phyloP scores from a whole-genome alignment of 2,888 invertebrate genomes.

The Lepidocyrtoides sp. region DNA sequence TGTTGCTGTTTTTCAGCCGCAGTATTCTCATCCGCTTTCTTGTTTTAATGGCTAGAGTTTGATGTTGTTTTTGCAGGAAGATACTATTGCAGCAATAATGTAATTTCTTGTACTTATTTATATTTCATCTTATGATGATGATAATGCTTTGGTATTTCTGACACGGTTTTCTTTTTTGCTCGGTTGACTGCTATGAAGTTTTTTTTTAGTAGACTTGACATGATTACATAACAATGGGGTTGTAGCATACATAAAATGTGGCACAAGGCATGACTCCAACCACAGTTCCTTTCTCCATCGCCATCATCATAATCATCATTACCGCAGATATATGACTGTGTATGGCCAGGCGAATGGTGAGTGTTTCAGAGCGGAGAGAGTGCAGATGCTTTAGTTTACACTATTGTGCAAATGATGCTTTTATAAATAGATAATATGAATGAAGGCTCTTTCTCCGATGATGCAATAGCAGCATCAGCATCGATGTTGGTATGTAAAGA shows the following conservation, averaged over 20 bases:
- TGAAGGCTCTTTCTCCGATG: too few relatives aligned
- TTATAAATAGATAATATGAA: too few relatives aligned
- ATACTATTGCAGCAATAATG: background rate
- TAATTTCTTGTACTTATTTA: background rate
- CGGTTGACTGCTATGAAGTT: background rate
- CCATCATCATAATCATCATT: background rate
- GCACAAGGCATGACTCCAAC: slow-evolving; percentile 38
- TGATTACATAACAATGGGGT: slow-evolving; percentile 57
- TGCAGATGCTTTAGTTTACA: slow-evolving; percentile 8
- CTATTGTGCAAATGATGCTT: too few relatives aligned
- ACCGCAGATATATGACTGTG: background rate
- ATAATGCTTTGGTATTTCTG: slow-evolving; percentile 26
- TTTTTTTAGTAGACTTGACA: slow-evolving; percentile 55
- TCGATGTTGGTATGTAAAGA: too few relatives aligned
- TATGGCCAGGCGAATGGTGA: background rate
- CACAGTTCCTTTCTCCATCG: slow-evolving; percentile 10
- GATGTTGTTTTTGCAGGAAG: background rate
- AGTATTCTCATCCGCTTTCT: background rate
- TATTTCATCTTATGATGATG: background rate
- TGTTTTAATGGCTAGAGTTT: background rate
- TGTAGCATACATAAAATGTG: slow-evolving; percentile 38
- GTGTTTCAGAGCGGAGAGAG: background rate
- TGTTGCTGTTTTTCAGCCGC: slow-evolving; percentile 5
- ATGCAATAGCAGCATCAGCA: too few relatives aligned
- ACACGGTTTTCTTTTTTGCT: slow-evolving; percentile 47